phyloP scores from a whole-genome alignment of 2,797 vertebrate species.

The Neomorphus geoffroyi region DNA sequence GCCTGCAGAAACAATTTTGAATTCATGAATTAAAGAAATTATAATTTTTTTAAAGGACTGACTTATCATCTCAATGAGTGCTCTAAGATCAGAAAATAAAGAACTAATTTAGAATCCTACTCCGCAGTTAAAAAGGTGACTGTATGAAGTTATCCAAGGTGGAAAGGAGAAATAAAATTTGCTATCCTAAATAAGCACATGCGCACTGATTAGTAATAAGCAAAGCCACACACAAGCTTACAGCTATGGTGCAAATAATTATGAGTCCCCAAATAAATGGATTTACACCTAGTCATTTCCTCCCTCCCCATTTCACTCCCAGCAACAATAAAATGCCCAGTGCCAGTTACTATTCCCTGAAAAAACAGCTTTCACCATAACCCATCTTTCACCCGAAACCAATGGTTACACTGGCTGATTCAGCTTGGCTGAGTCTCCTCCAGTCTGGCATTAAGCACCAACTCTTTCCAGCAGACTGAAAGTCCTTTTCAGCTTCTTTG shows the following conservation, averaged over 20 bases:
- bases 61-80: neutral
- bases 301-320: neutral
- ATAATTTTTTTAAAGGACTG: neutral
- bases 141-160: neutral
- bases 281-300: neutral
- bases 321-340: neutral
- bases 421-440: slow-evolving; percentile 8
- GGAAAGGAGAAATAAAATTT: neutral
- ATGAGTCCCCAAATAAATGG: neutral
- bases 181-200: neutral
- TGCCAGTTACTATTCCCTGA: neutral
- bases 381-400: neutral
- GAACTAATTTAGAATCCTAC: neutral
- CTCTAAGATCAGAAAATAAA: neutral
- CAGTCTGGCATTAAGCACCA: slow-evolving; percentile 54
- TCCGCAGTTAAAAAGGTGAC: neutral
- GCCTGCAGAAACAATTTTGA: neutral
- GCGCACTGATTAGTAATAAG: neutral
- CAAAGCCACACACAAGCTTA: neutral
- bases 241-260: neutral
- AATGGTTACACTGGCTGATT: slow-evolving; percentile 16
- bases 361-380: neutral
- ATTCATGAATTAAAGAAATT: neutral
- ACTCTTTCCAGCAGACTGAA: slow-evolving; percentile 44
- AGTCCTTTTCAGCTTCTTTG: slow-evolving; percentile 73